phyloP scores from a whole-genome alignment of 2,113 vertebrate species.

The Athene noctua region DNA sequence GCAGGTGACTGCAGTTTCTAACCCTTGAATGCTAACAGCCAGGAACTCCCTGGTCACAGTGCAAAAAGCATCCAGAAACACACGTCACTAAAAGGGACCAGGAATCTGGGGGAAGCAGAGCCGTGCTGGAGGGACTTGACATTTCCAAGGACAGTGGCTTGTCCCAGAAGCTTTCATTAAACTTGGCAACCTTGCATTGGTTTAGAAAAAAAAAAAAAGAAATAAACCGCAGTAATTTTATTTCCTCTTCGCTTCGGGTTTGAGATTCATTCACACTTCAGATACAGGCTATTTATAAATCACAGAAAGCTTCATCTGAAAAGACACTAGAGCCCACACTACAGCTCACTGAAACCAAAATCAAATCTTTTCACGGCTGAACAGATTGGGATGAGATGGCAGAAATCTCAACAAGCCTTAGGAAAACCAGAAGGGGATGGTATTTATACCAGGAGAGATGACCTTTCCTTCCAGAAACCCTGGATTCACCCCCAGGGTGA shows the following conservation, averaged over 20 bases:
- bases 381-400: neutral
- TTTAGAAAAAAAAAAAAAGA: neutral
- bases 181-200: accelerated
- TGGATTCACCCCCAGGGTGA: neutral
- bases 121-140: accelerated
- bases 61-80: neutral
- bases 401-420: neutral
- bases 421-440: neutral
- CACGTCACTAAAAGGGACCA: accelerated
- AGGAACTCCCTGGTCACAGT: neutral
- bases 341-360: neutral
- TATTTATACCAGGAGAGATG: accelerated
- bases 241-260: neutral
- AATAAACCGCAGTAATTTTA: neutral
- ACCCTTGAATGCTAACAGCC: neutral
- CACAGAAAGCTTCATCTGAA: neutral
- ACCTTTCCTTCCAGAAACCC: neutral
- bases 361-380: neutral
- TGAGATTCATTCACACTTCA: neutral
- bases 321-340: neutral
- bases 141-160: neutral
- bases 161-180: neutral
- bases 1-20: neutral
- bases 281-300: neutral
- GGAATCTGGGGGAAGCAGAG: neutral